Conservation (phyloP, 2,888 invertebrate genomes). For the Sphinx pinastri region DNA sequence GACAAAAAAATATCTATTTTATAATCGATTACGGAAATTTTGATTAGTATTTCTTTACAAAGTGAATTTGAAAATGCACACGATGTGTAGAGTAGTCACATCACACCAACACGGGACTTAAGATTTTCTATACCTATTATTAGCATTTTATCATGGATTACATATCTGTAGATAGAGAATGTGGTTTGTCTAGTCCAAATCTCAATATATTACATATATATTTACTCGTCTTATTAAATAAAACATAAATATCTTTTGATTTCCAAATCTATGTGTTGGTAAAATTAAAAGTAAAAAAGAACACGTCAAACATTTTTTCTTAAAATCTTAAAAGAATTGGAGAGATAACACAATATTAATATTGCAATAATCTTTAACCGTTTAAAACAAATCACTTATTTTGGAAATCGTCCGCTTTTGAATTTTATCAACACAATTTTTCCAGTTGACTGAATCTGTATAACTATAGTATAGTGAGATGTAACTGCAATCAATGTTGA, state of each 20-base stretch:
- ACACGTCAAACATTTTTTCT: too few species aligned
- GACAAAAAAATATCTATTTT: not conserved
- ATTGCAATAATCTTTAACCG: not conserved
- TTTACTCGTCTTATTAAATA: conserved; percentile 74
- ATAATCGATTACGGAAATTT: not conserved
- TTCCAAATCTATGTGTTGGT: conserved; percentile 53
- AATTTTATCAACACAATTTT: conserved; percentile 40
- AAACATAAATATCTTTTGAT: conserved; percentile 55
- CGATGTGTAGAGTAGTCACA: conserved; percentile 68
- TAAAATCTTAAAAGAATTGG: not conserved
- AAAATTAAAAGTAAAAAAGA: conserved; percentile 1
- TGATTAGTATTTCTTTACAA: not conserved
- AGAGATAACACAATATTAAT: not conserved
- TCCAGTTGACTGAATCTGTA: conserved; percentile 77
- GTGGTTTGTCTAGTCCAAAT: conserved; percentile 83
- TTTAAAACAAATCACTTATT: not conserved
- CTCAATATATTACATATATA: conserved; percentile 75
- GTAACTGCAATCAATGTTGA: conserved; percentile 31
- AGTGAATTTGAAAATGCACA: conserved; percentile 64
- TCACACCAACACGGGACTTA: conserved; percentile 72
- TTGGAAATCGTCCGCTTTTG: not conserved
- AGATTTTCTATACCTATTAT: conserved; percentile 73
- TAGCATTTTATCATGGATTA: conserved; percentile 83
- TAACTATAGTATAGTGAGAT: conserved; percentile 63
- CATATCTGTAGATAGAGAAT: conserved; percentile 84